Percentiles rank a stretch among this genome's conserved stretches.
These are phyloP conservation scores for Drymonia ruficornis DNA, from an alignment of 2,888 invertebrate genomes.

Conservation along the genomic window DNA sequence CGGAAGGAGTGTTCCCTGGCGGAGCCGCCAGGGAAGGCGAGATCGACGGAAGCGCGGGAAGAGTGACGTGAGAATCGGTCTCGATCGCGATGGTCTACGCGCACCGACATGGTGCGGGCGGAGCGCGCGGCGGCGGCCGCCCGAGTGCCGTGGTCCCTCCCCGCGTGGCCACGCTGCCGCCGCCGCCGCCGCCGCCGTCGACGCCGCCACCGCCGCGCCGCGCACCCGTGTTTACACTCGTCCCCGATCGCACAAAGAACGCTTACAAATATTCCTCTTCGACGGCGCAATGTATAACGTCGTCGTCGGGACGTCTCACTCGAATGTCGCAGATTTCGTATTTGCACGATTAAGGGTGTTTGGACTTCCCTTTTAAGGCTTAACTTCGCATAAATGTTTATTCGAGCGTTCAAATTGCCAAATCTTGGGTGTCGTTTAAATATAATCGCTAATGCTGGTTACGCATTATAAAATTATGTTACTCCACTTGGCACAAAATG, in stretches of 20 bases:
- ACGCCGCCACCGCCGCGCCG: constrained; percentile 57
- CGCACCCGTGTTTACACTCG: constrained; percentile 76
- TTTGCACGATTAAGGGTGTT: constrained; percentile 69
- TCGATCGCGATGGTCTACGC: constrained; percentile 77
- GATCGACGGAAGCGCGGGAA: constrained; percentile 80
- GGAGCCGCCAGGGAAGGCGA: constrained; percentile 72
- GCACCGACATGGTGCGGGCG: constrained; percentile 81
- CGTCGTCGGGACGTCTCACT: constrained; percentile 57
- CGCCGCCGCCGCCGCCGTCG: constrained; percentile 30
- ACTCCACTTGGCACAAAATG: not conserved
- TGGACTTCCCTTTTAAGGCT: constrained; percentile 58
- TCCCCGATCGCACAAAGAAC: constrained; percentile 71
- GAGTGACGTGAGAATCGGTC: constrained; percentile 80
- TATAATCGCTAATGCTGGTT: not conserved
- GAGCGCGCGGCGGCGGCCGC: constrained; percentile 80
- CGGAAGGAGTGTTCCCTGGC: constrained; percentile 77
- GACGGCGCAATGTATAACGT: constrained; percentile 61
- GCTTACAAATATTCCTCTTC: constrained; percentile 72
- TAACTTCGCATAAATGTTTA: constrained; percentile 58
- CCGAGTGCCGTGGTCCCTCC: constrained; percentile 71
- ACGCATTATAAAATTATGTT: not conserved
- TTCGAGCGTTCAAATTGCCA: constrained; percentile 44
- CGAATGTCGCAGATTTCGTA: constrained; percentile 59
- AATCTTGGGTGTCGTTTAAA: constrained; percentile 24
- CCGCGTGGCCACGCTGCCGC: constrained; percentile 43